Evolutionary conservation across 2,888 invertebrate species (phyloP).

Genomic region (Acanthosepion esculentum): DNA sequence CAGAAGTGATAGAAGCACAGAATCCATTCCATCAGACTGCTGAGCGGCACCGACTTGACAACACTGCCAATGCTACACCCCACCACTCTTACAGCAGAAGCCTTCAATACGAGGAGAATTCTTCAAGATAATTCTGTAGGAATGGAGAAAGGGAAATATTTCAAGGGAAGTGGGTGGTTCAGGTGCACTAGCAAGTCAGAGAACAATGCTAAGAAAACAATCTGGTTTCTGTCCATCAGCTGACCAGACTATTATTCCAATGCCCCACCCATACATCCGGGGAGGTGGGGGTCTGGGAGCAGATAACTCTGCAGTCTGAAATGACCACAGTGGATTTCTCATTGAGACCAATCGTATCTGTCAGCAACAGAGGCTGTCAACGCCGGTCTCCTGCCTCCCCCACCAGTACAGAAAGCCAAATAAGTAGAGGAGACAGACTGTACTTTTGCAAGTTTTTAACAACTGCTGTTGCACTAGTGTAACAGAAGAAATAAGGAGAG

Average conservation of each 20-base stretch:
- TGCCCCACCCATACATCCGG: no score
- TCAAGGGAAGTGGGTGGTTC: no score
- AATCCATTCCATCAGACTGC: not conserved
- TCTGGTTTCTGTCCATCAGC: not conserved
- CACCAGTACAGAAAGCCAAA: not conserved
- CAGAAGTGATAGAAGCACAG: not conserved
- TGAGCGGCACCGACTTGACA: not conserved
- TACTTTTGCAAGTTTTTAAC: not conserved
- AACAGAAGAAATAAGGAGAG: not conserved
- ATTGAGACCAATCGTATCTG: not conserved
- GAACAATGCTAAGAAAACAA: constrained; percentile 17
- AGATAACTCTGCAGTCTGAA: not conserved
- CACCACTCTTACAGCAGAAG: not conserved
- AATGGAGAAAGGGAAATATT: not conserved
- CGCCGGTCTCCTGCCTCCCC: not conserved
- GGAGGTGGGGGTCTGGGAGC: not conserved
- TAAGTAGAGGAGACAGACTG: not conserved
- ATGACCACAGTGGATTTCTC: not conserved
- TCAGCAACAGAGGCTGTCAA: not conserved
- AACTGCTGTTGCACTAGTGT: not conserved
- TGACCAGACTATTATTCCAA: constrained; percentile 6
- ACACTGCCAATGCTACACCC: not conserved
- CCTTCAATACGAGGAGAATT: not conserved
- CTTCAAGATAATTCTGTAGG: not conserved
- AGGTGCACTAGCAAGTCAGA: not conserved